These are phyloP conservation scores for rabbit (Oryctolagus cuniculus) DNA, from an alignment of 2,113 vertebrate species.

Conservation along the genomic window DNA sequence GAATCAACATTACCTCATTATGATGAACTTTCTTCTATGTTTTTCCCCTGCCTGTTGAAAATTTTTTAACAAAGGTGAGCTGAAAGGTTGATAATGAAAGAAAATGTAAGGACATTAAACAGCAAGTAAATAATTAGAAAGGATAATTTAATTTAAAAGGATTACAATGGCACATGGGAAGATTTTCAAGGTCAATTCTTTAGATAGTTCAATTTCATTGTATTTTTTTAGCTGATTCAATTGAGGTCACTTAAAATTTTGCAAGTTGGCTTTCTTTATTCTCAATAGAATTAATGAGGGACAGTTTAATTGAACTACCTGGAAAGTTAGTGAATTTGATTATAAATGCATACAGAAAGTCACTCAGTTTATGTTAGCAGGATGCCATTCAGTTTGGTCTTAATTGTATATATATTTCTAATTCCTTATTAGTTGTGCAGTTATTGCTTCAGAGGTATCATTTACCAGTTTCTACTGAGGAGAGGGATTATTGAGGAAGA, in stretches of 20 bases:
- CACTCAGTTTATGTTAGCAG: constrained; percentile 69
- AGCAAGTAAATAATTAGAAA: constrained; percentile 67
- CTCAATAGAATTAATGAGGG: constrained; percentile 65
- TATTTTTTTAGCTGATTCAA: constrained; percentile 52
- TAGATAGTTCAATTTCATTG: constrained; percentile 67
- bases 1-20: constrained; percentile 68
- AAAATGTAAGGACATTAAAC: constrained; percentile 74
- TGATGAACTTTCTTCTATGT: constrained; percentile 40
- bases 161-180: constrained; percentile 9
- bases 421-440: background rate
- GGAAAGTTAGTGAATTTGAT: constrained; percentile 67
- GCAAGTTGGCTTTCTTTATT: constrained; percentile 58
- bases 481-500: background rate
- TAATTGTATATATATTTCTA: background rate
- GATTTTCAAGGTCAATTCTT: constrained; percentile 52
- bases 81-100: constrained; percentile 64
- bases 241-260: constrained; percentile 77
- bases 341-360: constrained; percentile 68
- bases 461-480: background rate
- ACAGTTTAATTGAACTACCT: constrained; percentile 73
- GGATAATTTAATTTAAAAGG: constrained; percentile 69
- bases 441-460: constrained; percentile 29
- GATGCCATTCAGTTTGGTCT: background rate
- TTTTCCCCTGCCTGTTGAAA: background rate
- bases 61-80: constrained; percentile 59